Base-by-base conservation (phyloP, 1,140 invertebrate genomes). In the Charaxes varanes region DNA sequence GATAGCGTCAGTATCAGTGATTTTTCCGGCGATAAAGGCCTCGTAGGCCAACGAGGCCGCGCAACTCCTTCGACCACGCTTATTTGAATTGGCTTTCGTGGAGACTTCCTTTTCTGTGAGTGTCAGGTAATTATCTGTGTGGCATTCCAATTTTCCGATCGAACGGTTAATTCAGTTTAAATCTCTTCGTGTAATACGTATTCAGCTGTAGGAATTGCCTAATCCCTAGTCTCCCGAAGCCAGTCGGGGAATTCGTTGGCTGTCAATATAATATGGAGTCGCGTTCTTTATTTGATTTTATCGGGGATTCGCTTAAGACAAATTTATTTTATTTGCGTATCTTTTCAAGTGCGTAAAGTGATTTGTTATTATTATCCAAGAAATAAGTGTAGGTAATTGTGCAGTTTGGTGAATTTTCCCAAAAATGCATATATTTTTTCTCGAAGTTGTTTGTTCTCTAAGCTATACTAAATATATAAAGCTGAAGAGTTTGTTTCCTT, bases 121-220 rank as follows among this genome's bases (percentile, higher is more conserved):
- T 83, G 79, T 83, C 79, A 83, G 79, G 74, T 83, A 83, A 83
- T 83, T 83, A 83, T 83, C 79, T 83, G 66, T 80, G 79, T 79
- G 79, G 76, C 76, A 77, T 83, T 80, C 74, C 79, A 83, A 80
- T 83, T 83, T 83, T 83, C 74, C 79, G 74, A 80, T 80, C 72
- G 76, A 83, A 80, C 62, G 76, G 74, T 70, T 78, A 83, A 80
- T 77, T 83, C 79, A 79, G 68, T 83, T 80, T 82, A 82, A 82
- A 79, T 82, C 76, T 80, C 64, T 77, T 72, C 74, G 73, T 69
- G 63, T 80, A 76, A 73, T 76, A 74, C 67, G 67, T 67, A 71
- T 53, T 62, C 55, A 58, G 50, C 54, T 62, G 50, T 67, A 63
- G 68, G 64, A 53, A 76, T 60, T 67, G 62, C 57, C 72, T 82